These are phyloP conservation scores for Saccopteryx bilineata DNA, from an alignment of 2,113 vertebrate genomes.

Conservation along the genomic window DNA sequence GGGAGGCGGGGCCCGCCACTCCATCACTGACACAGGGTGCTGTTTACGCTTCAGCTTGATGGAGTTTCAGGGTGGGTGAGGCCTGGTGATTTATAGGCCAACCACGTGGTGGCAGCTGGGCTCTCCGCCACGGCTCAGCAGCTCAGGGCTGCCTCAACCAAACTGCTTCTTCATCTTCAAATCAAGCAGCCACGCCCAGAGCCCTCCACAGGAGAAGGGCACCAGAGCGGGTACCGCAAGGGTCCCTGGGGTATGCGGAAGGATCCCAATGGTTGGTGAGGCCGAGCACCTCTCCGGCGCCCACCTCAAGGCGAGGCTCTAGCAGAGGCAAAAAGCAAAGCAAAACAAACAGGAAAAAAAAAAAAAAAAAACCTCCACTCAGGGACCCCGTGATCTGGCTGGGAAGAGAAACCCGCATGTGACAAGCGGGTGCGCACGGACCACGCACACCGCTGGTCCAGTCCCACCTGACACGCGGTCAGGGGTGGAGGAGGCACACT, in stretches of 20 bases:
- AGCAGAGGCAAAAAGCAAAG: background rate
- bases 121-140: slow-evolving; percentile 31
- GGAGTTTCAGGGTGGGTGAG: slow-evolving; percentile 42
- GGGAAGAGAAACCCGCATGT: background rate
- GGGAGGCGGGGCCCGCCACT: background rate
- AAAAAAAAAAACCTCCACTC: background rate
- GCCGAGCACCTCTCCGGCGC: background rate
- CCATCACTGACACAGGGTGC: slow-evolving; percentile 62
- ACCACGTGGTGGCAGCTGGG: slow-evolving; percentile 65
- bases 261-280: background rate
- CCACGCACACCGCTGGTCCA: background rate
- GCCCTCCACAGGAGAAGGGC: background rate
- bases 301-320: background rate
- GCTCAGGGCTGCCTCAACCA: background rate
- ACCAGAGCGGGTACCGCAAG: background rate
- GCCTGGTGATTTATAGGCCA: slow-evolving; percentile 76
- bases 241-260: background rate
- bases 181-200: slow-evolving; percentile 26
- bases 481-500: background rate
- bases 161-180: slow-evolving; percentile 51
- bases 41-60: slow-evolving; percentile 63
- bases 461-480: background rate
- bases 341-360: background rate
- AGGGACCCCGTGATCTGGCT: background rate
- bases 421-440: background rate